A percentile compares a stretch with the other conserved stretches of the same genome.
phyloP scores from a whole-genome alignment of 2,113 vertebrate species.

The Forbesichthys agassizii region DNA sequence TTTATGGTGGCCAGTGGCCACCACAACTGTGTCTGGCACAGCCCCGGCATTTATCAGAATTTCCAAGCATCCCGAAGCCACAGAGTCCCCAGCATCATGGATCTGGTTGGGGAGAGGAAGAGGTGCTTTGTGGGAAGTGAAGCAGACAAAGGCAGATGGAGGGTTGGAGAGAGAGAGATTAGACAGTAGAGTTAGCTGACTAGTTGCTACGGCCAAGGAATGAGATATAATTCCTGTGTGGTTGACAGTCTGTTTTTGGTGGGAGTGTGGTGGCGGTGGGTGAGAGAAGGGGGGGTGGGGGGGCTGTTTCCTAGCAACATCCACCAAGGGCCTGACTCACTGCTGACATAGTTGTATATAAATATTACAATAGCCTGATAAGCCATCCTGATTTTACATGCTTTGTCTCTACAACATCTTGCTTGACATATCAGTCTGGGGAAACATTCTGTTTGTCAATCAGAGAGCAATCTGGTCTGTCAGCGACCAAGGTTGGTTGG shows the following conservation, averaged over 20 bases:
- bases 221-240: too few relatives aligned
- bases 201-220: too few relatives aligned
- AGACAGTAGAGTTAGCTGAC: neutral
- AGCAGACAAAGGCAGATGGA: constrained; percentile 22
- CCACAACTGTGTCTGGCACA: constrained; percentile 20
- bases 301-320: neutral
- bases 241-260: too few relatives aligned
- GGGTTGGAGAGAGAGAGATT: neutral
- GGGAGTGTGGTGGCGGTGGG: too few relatives aligned
- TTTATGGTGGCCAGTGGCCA: constrained; percentile 30
- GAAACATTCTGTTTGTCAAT: neutral
- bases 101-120: constrained; percentile 17
- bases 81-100: constrained; percentile 36
- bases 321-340: constrained; percentile 24
- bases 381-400: too few relatives aligned
- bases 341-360: constrained; percentile 14
- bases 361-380: constrained; percentile 1
- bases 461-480: neutral
- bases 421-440: too few relatives aligned
- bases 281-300: too few relatives aligned
- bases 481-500: neutral
- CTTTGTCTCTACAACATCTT: too few relatives aligned
- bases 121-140: neutral
- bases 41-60: constrained; percentile 60
- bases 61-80: constrained; percentile 51